phyloP scores from a whole-genome alignment of 2,888 invertebrate species.

The Eumerus sabulonum region DNA sequence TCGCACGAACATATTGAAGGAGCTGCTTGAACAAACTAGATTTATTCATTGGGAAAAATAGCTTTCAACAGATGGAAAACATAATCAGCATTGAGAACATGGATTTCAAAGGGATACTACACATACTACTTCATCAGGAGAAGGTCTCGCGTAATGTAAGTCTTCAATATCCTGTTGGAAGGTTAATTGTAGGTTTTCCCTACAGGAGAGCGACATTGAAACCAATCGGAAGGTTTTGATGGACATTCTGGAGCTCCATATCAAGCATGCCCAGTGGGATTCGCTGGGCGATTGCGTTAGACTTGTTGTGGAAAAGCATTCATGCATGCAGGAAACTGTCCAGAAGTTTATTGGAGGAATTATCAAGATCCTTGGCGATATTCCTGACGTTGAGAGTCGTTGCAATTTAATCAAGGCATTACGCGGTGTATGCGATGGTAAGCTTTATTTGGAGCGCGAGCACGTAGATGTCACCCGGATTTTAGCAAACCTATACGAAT shows the following conservation, averaged over 20 bases:
- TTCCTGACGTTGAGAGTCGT: slow-evolving; percentile 90
- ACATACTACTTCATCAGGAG: slow-evolving; percentile 49
- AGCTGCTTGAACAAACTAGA: no score
- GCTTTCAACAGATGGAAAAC: neutral
- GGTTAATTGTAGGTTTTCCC: no score
- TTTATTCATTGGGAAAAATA: no score
- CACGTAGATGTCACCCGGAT: slow-evolving; percentile 93
- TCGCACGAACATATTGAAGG: neutral
- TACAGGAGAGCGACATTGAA: slow-evolving; percentile 84
- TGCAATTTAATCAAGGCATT: slow-evolving; percentile 95
- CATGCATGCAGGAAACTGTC: slow-evolving; percentile 94
- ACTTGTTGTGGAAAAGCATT: slow-evolving; percentile 89
- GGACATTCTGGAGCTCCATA: slow-evolving; percentile 91
- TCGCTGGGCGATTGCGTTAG: slow-evolving; percentile 93
- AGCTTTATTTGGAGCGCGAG: slow-evolving; percentile 98
- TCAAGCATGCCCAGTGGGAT: slow-evolving; percentile 92
- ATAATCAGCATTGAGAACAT: neutral
- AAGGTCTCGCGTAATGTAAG: slow-evolving; percentile 49
- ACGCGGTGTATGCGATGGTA: slow-evolving; percentile 94
- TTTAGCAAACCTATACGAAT: slow-evolving; percentile 87
- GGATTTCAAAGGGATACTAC: slow-evolving; percentile 40
- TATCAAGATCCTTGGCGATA: slow-evolving; percentile 90
- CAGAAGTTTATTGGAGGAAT: slow-evolving; percentile 94
- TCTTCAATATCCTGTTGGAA: neutral
- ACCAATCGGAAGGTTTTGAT: slow-evolving; percentile 93